Evolutionary conservation across 2,797 vertebrate species (phyloP).

Genomic region (Stomatorhinus walkeri): DNA sequence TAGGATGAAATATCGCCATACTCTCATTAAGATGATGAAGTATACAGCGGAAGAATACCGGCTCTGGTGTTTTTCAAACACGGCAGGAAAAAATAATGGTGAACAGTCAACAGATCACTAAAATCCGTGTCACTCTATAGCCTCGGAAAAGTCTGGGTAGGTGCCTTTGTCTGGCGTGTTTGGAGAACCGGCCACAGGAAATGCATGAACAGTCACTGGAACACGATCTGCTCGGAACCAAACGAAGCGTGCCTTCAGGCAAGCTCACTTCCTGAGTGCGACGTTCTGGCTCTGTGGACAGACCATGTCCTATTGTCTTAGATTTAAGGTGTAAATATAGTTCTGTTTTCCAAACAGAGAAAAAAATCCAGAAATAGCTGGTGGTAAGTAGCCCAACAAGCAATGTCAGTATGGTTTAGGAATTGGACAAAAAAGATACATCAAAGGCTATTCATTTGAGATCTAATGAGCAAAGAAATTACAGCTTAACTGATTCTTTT

Average conservation of each 20-base stretch:
- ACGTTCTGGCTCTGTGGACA: not conserved
- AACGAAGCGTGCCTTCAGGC: conserved; percentile 19
- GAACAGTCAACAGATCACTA: not conserved
- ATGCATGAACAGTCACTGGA: not conserved
- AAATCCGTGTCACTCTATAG: conserved; percentile 8
- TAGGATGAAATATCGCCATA: not conserved
- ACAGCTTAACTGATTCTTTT: not conserved
- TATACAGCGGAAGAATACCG: not conserved
- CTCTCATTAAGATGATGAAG: not conserved
- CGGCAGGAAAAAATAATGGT: conserved; percentile 1
- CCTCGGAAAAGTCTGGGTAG: not conserved
- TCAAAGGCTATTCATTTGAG: not conserved
- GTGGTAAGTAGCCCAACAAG: not conserved
- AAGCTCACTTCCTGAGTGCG: conserved; percentile 16
- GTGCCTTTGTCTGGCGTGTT: conserved; percentile 26
- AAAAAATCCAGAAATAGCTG: not conserved
- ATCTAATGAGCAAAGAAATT: not conserved
- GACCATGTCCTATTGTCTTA: conserved; percentile 5
- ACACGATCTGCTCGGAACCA: conserved; percentile 23
- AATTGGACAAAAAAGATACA: not conserved
- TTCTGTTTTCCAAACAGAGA: not conserved
- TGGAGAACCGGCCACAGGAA: conserved; percentile 19
- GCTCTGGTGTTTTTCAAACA: conserved; percentile 2
- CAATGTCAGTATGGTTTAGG: not conserved
- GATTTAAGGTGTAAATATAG: not conserved